Conservation (phyloP, 2,113 vertebrate genomes). For the Camelus bactrianus region DNA sequence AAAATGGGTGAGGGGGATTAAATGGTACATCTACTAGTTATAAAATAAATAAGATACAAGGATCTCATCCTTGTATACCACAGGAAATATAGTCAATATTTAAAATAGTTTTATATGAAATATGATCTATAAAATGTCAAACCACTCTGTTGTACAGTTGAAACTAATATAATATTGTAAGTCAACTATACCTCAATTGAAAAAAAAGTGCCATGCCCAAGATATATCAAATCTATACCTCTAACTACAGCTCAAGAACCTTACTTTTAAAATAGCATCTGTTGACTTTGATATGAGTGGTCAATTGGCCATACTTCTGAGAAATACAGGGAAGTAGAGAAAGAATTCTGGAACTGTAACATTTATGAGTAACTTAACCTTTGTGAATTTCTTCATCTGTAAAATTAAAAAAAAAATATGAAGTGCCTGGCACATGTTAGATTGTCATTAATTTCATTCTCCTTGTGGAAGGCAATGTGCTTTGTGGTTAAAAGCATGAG, state of each 20-base stretch:
- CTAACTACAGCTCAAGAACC: neutral
- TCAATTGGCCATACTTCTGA: neutral
- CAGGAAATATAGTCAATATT: neutral
- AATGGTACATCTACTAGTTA: too few species aligned
- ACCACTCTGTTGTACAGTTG: too few species aligned
- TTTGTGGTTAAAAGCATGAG: neutral
- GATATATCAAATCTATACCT: neutral
- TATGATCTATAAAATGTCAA: neutral
- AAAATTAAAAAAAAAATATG: neutral
- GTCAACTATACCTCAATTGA: too few species aligned
- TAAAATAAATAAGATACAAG: neutral
- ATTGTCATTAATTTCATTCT: conserved; percentile 30
- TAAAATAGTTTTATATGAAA: neutral
- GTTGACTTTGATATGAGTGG: neutral
- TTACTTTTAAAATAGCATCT: neutral
- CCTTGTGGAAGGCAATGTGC: neutral
- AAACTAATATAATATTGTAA: too few species aligned
- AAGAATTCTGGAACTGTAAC: neutral
- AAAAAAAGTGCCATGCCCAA: neutral
- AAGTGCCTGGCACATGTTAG: neutral
- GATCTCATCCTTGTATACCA: neutral
- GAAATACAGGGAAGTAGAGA: neutral
- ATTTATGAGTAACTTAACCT: neutral
- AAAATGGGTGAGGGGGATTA: neutral
- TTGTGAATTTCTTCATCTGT: neutral